Percentiles rank a stretch among this genome's conserved stretches.
phyloP scores from a whole-genome alignment of 1,140 invertebrate species.

The Radopholus similis region DNA sequence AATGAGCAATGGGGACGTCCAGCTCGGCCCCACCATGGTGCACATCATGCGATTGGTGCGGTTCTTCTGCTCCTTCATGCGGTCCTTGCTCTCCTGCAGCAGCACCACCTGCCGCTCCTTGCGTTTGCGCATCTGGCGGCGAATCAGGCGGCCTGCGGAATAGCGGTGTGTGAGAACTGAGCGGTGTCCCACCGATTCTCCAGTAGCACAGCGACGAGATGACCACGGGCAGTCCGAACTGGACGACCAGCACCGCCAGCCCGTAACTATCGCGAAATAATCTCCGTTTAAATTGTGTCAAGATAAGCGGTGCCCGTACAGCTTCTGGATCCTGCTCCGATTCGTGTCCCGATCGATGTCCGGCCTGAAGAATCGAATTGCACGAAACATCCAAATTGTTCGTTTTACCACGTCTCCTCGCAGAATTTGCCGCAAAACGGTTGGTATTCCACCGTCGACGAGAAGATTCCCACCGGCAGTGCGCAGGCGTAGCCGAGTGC shows the following conservation, averaged over 20 bases:
- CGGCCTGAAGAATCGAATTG: constrained; percentile 49
- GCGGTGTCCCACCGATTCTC: constrained; percentile 38
- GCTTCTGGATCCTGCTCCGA: constrained; percentile 40
- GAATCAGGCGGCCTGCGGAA: constrained; percentile 35
- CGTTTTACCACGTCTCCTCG: constrained; percentile 50
- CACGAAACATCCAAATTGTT: constrained; percentile 3
- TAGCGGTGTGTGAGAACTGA: background rate
- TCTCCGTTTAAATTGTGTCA: too few species aligned
- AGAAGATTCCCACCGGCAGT: constrained; percentile 56
- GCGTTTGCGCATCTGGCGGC: constrained; percentile 47
- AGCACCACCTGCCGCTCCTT: constrained; percentile 51
- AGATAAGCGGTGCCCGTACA: too few species aligned
- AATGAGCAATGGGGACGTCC: background rate
- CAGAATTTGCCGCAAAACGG: constrained; percentile 57
- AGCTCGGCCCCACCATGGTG: constrained; percentile 39
- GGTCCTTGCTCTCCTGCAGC: constrained; percentile 49
- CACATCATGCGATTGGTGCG: constrained; percentile 52
- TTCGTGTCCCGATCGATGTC: constrained; percentile 39
- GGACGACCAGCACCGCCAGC: constrained; percentile 47
- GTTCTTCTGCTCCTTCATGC: constrained; percentile 48
- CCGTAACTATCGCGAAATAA: too few species aligned
- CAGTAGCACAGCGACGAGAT: constrained; percentile 56
- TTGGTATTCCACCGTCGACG: constrained; percentile 31
- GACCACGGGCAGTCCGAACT: constrained; percentile 53
- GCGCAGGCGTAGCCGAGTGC: constrained; percentile 52